Conservation (phyloP, 2,797 vertebrate genomes). For the Myotis myotis region DNA sequence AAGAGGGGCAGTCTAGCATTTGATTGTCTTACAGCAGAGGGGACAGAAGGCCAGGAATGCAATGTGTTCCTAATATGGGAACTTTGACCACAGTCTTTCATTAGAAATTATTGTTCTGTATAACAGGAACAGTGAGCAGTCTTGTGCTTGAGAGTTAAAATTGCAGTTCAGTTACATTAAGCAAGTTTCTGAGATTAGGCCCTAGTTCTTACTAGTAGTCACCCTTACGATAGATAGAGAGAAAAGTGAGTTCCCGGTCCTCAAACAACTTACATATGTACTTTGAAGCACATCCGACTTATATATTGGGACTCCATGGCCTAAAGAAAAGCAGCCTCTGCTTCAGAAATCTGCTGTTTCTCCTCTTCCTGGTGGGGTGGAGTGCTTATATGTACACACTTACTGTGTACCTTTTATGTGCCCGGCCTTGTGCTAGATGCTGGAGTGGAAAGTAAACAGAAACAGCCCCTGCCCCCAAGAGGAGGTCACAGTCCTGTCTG, state of each 20-base stretch:
- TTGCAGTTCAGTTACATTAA: background rate
- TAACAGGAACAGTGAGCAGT: background rate
- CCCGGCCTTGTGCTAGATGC: background rate
- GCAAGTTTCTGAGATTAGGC: background rate
- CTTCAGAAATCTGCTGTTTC: background rate
- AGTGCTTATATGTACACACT: background rate
- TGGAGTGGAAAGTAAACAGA: background rate
- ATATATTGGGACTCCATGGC: background rate
- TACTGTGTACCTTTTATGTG: background rate
- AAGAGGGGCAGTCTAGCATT: background rate
- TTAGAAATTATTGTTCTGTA: background rate
- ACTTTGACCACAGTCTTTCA: background rate
- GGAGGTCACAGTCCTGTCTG: background rate
- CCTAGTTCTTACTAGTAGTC: background rate
- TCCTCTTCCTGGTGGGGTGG: background rate
- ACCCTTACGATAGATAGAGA: background rate
- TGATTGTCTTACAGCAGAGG: background rate
- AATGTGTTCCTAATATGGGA: background rate
- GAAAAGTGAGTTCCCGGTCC: background rate
- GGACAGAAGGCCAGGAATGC: background rate
- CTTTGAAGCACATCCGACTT: background rate
- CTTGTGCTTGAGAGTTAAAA: background rate
- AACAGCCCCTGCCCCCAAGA: background rate
- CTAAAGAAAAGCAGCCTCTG: background rate
- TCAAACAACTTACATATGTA: background rate